Base-by-base conservation (phyloP, 2,113 vertebrate species). In the Saccopteryx bilineata region DNA sequence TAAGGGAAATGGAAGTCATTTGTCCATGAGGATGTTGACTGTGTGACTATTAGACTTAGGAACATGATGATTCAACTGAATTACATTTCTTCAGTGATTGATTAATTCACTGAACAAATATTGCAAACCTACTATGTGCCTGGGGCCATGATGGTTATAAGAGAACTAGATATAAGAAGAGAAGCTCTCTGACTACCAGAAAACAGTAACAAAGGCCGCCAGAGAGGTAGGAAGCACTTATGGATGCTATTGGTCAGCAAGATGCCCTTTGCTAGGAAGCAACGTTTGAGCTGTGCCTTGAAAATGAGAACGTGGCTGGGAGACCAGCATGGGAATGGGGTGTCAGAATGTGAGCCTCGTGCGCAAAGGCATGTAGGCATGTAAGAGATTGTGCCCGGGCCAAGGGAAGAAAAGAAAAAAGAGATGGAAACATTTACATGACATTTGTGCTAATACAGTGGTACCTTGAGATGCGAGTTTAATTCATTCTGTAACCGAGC, bases 181-280 rank as follows among this genome's bases (percentile, higher is more conserved):
- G 5, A 31, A 69, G 18, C 2, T 33, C 17, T 60, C 52, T 58
- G 54, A 72, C 28, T 11, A 31, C 31, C 76, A 80, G 31, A 14
- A 26, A 15, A 54, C 24, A 31, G 31, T 65, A 39, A 58, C 19
- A 56, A 76, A 52, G 54, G 26, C 23, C 52, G 28, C 0, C 3
- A 5, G 54, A 39, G 11, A 65, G 13, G 17, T 11, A 52, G 33
- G 46, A 79, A 69, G 33, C 5, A 31, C 23, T 33, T 46, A 24
- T 39, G 81, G 46, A 19, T 60, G 52, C 8, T 0, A 0, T 5
- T 14, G 23, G 39, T 6, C 13, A 50, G 26, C 33, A 54, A 58
- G 23, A 75, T 66, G 5, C 8, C 28, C 23, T 50, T 78, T 48
- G 12, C 3, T 1, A 31, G 28, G 28, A 46, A 88, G 18, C 24